Percentiles rank a stretch among this genome's conserved stretches.
Conservation (phyloP, 2,888 invertebrate genomes). For the Diloba caeruleocephala region DNA sequence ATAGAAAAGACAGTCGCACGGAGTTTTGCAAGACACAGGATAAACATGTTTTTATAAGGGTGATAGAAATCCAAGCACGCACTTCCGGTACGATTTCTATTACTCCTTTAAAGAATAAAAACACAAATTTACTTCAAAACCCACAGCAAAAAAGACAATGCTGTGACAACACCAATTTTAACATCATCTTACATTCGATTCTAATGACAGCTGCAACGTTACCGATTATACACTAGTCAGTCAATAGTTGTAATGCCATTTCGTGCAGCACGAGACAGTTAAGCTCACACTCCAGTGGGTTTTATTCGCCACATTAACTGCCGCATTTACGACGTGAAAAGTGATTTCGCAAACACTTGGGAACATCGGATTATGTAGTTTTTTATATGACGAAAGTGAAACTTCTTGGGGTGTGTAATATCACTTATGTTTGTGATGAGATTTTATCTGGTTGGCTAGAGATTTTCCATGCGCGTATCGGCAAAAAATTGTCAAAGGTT, state of each 20-base stretch:
- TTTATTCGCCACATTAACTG: constrained; percentile 37
- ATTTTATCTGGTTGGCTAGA: background rate
- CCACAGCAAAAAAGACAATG: background rate
- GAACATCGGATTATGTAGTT: constrained; percentile 5
- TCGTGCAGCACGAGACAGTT: constrained; percentile 47
- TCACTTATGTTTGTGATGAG: constrained; percentile 3
- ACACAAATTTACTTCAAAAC: no score
- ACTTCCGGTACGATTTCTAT: no score
- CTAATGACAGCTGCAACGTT: constrained; percentile 28
- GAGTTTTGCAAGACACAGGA: no score
- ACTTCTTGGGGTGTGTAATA: background rate
- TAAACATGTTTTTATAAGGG: no score
- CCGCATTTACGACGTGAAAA: constrained; percentile 38
- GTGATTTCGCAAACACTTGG: constrained; percentile 36
- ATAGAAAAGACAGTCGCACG: no score
- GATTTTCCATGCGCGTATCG: no score
- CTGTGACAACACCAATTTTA: constrained; percentile 11
- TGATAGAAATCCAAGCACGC: no score
- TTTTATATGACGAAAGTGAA: constrained; percentile 38
- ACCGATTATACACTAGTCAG: constrained; percentile 52
- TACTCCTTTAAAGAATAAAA: no score
- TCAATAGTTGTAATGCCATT: constrained; percentile 29
- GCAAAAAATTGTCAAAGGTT: no score
- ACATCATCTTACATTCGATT: constrained; percentile 30
- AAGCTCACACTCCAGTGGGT: constrained; percentile 31